Evolutionary conservation across 2,797 vertebrate species (phyloP).

Genomic region (Diplodus sargus): DNA sequence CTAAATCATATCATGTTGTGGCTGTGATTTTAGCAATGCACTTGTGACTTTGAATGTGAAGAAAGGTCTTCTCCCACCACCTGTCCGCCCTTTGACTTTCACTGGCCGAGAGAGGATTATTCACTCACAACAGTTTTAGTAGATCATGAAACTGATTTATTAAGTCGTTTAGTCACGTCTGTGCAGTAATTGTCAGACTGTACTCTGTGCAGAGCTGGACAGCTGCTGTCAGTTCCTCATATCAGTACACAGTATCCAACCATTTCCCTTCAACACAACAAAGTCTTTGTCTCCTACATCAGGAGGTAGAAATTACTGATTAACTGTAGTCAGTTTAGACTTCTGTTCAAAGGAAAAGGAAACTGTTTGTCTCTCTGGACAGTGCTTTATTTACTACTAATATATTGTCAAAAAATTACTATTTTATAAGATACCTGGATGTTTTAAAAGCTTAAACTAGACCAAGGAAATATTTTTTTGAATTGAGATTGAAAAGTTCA

Average conservation of each 20-base stretch:
- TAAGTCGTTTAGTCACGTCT: not conserved
- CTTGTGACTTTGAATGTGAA: not conserved
- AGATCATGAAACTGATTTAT: not conserved
- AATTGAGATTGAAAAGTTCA: not conserved
- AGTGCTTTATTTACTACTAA: not conserved
- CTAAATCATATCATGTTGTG: not conserved
- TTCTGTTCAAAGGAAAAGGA: not conserved
- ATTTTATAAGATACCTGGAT: not conserved
- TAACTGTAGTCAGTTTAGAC: not conserved
- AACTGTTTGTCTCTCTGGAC: not conserved
- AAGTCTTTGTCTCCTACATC: not conserved
- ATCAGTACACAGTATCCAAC: not conserved
- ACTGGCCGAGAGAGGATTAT: not conserved
- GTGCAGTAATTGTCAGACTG: not conserved
- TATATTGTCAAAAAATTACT: not conserved
- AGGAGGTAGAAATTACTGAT: conserved; percentile 12
- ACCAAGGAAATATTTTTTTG: too few relatives aligned
- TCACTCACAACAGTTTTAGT: not conserved
- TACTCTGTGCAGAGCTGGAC: not conserved
- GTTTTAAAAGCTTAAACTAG: too few relatives aligned
- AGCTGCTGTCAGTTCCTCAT: not conserved
- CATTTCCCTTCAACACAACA: not conserved
- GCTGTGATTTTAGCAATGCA: not conserved
- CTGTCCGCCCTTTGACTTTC: not conserved
- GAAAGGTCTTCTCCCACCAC: not conserved